phyloP scores from a whole-genome alignment of 2,888 invertebrate species.

The Amblyjoppa fuscipennis region DNA sequence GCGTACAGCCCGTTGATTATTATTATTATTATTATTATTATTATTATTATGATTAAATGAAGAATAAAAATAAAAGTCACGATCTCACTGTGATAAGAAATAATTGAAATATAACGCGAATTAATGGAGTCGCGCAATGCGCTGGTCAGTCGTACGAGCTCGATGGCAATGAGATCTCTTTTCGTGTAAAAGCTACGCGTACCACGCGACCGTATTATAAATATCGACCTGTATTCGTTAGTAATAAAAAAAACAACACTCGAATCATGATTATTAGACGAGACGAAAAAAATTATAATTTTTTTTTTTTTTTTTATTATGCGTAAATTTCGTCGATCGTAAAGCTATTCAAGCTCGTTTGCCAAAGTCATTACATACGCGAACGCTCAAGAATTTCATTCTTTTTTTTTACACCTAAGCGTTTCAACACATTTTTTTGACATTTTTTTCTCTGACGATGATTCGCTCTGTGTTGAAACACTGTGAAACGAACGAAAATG shows the following conservation, averaged over 20 bases:
- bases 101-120: constrained; percentile 43
- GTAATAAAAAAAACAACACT: constrained; percentile 14
- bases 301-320: constrained; percentile 16
- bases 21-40: not conserved
- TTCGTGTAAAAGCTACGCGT: not conserved
- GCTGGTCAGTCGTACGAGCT: not conserved
- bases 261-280: constrained; percentile 42
- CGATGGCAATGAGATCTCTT: not conserved
- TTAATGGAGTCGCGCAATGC: not conserved
- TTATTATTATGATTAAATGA: constrained; percentile 20
- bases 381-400: constrained; percentile 23
- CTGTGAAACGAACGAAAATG: constrained; percentile 8
- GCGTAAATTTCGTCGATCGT: constrained; percentile 27
- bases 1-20: constrained; percentile 42
- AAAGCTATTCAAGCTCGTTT: constrained; percentile 24
- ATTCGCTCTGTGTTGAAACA: not conserved
- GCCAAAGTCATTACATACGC: constrained; percentile 32
- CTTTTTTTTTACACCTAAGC: not conserved
- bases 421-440: constrained; percentile 1
- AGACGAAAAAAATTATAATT: constrained; percentile 36
- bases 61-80: constrained; percentile 50
- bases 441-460: not conserved
- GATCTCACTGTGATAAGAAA: constrained; percentile 64
- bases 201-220: constrained; percentile 17
- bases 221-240: constrained; percentile 44